These are phyloP conservation scores for Desmophyllum pertusum DNA, from an alignment of 92 coral and sea anemone species.

Conservation along the genomic window DNA sequence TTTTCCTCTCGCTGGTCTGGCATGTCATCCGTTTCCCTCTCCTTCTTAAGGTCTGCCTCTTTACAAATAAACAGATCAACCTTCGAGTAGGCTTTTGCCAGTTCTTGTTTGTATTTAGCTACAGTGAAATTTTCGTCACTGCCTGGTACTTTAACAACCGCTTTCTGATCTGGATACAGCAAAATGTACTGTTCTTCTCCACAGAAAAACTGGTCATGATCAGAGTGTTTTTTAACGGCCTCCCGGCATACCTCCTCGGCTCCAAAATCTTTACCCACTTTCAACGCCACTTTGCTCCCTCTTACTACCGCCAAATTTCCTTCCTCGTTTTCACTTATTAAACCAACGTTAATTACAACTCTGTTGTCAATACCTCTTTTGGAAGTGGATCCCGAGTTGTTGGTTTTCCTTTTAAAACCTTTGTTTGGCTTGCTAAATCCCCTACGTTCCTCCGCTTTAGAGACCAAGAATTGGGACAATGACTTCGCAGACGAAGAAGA, in stretches of 20 bases:
- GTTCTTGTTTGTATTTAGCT: conserved; percentile 46
- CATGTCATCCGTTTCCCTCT: background rate
- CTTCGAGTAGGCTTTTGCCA: background rate
- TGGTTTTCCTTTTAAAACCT: conserved; percentile 34
- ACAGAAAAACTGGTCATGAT: conserved; percentile 40
- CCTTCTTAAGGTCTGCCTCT: background rate
- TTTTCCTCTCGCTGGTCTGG: background rate
- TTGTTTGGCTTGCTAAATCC: conserved; percentile 30
- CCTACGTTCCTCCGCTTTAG: conserved; percentile 32
- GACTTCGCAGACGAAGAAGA: conserved; percentile 16
- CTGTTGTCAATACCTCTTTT: background rate
- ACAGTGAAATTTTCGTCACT: conserved; percentile 45
- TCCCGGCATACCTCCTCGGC: conserved; percentile 24
- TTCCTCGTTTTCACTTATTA: conserved; percentile 12
- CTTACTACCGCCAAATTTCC: conserved; percentile 10
- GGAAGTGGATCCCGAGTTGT: conserved; percentile 9
- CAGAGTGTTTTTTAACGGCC: conserved; percentile 46
- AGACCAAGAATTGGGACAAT: background rate
- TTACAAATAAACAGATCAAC: conserved; percentile 33
- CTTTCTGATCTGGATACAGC: conserved; percentile 59
- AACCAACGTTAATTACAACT: conserved; percentile 19
- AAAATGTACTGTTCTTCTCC: conserved; percentile 42
- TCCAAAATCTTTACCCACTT: conserved; percentile 24
- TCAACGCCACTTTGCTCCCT: conserved; percentile 8
- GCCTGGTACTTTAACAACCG: conserved; percentile 47